Conservation (phyloP, 2,888 invertebrate genomes). For the Neoitamus cyanurus region DNA sequence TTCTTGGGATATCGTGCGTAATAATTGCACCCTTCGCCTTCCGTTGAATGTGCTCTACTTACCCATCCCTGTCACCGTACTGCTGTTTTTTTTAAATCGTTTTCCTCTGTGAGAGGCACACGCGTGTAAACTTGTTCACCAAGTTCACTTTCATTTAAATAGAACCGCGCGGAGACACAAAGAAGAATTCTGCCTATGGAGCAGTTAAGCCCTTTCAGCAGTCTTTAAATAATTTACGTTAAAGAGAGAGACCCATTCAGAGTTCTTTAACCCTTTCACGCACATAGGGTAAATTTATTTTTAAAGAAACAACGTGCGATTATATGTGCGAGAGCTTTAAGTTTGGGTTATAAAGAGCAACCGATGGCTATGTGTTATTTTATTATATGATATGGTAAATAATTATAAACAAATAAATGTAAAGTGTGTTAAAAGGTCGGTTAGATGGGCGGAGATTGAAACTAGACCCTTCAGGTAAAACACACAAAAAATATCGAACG, state of each 20-base stretch:
- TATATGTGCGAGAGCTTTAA: too few species aligned
- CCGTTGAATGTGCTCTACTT: not conserved
- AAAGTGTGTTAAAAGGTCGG: too few species aligned
- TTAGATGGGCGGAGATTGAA: too few species aligned
- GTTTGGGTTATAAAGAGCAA: too few species aligned
- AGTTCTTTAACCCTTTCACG: not conserved
- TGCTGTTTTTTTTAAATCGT: not conserved
- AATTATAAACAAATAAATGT: too few species aligned
- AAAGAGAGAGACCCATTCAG: not conserved
- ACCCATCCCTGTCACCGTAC: not conserved
- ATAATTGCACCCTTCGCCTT: not conserved
- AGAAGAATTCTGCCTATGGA: not conserved
- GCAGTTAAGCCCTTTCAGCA: not conserved
- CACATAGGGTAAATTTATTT: too few species aligned
- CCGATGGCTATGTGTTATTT: too few species aligned
- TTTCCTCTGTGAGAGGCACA: not conserved
- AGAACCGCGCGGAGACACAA: not conserved
- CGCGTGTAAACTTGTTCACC: not conserved
- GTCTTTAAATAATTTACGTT: not conserved
- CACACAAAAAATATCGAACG: too few species aligned
- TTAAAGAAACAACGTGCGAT: too few species aligned
- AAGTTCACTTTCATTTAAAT: not conserved
- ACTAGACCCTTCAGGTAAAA: too few species aligned
- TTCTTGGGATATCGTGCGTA: constrained; percentile 13
- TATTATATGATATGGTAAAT: too few species aligned